These are phyloP conservation scores for Etheostoma spectabile DNA, from an alignment of 2,113 vertebrate genomes.

Conservation along the genomic window DNA sequence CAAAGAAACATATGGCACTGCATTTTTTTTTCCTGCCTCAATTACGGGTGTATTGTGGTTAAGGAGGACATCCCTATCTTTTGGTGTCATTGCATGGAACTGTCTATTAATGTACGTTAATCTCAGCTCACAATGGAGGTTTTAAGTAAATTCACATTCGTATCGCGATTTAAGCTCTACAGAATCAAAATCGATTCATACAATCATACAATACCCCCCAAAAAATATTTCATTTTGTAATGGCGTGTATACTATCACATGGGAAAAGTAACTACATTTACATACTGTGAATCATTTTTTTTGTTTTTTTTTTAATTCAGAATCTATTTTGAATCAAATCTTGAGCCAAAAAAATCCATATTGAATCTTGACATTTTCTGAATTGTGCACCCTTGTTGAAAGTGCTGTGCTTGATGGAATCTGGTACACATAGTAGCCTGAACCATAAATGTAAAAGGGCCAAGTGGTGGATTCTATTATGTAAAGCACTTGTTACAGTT, in stretches of 20 bases:
- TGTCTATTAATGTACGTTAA: neutral
- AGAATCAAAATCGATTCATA: too few relatives aligned
- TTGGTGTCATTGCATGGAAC: neutral
- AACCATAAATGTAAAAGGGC: constrained; percentile 1
- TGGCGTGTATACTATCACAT: too few relatives aligned
- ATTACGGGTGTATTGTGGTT: constrained; percentile 9
- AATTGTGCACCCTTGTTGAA: too few relatives aligned
- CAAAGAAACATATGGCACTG: constrained; percentile 45
- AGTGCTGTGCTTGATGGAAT: neutral
- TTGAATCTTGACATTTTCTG: too few relatives aligned
- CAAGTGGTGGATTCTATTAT: constrained; percentile 11
- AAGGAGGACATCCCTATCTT: constrained; percentile 13
- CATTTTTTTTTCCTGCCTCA: constrained; percentile 38
- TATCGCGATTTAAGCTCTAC: too few relatives aligned
- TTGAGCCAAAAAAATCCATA: too few relatives aligned
- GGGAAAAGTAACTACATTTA: too few relatives aligned
- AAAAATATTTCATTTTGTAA: too few relatives aligned
- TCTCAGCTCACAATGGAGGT: neutral
- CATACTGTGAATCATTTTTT: too few relatives aligned
- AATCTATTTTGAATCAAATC: too few relatives aligned
- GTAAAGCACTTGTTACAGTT: constrained; percentile 7
- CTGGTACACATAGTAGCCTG: constrained; percentile 6
- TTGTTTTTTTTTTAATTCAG: too few relatives aligned
- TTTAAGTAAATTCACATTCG: neutral
- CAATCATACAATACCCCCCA: too few relatives aligned